A percentile compares a stretch with the other conserved stretches of the same genome.
Evolutionary conservation across 2,797 vertebrate genomes (phyloP).

Genomic region (Macrochelys suwanniensis): DNA sequence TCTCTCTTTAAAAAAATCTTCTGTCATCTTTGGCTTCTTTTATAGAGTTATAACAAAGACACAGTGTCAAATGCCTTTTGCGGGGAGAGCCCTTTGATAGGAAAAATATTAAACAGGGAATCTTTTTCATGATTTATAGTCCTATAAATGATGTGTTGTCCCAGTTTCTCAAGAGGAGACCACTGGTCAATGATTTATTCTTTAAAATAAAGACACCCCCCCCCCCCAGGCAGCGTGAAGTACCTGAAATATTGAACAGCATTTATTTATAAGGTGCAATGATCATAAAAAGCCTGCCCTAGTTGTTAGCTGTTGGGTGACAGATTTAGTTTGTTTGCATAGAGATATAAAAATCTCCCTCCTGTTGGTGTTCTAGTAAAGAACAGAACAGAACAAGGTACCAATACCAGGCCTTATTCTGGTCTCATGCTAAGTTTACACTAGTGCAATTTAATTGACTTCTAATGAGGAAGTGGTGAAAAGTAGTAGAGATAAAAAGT

Average conservation of each 20-base stretch:
- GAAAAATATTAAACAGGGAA: constrained; percentile 10
- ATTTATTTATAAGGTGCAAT: not conserved
- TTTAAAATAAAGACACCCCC: not conserved
- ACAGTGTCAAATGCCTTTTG: not conserved
- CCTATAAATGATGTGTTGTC: not conserved
- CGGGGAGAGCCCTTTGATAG: not conserved
- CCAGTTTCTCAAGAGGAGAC: not conserved
- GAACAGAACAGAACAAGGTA: not conserved
- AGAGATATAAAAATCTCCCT: not conserved
- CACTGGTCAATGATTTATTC: not conserved
- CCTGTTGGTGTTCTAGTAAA: not conserved
- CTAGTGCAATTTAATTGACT: not conserved
- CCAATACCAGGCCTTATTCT: not conserved
- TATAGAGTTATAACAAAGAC: not conserved
- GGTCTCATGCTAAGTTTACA: not conserved
- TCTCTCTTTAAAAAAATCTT: not conserved
- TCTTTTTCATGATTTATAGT: not conserved
- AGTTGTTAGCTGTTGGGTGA: not conserved
- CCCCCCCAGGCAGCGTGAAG: not conserved
- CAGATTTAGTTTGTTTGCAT: not conserved
- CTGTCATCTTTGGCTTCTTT: not conserved
- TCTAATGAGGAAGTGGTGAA: not conserved
- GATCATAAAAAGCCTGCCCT: not conserved
- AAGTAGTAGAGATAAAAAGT: not conserved
- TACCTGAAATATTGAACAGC: not conserved